Conservation (phyloP, 2,888 invertebrate species). For the Neoitamus cyanurus region DNA sequence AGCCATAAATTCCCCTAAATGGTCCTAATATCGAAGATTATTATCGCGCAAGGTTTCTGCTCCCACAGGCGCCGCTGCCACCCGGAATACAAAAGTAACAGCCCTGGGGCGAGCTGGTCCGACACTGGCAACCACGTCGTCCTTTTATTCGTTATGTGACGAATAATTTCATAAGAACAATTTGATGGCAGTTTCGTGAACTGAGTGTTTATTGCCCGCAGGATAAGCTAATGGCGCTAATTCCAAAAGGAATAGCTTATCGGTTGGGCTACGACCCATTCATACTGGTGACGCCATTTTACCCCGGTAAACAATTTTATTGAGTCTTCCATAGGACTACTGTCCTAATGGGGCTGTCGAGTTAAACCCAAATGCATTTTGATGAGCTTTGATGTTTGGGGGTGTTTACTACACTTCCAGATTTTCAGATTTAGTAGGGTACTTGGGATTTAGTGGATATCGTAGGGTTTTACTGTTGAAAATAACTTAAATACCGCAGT, state of each 20-base stretch:
- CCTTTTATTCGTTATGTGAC: conserved; percentile 17
- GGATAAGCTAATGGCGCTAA: conserved; percentile 32
- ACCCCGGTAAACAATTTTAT: not conserved
- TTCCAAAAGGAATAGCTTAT: conserved; percentile 18
- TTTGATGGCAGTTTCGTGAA: conserved; percentile 30
- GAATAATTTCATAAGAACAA: conserved; percentile 24
- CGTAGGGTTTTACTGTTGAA: not conserved
- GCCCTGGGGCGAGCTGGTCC: not conserved
- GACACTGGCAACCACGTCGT: not conserved
- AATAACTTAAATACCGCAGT: not conserved
- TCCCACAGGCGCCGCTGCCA: not conserved
- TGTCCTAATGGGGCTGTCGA: not conserved
- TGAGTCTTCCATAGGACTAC: not conserved
- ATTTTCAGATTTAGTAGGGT: not conserved
- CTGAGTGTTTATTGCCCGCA: conserved; percentile 18
- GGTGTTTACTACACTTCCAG: not conserved
- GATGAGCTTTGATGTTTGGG: not conserved
- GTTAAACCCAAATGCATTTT: not conserved
- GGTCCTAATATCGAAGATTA: conserved; percentile 35
- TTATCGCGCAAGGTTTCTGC: conserved; percentile 18
- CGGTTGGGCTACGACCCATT: not conserved
- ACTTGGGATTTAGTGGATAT: not conserved
- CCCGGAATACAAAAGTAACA: conserved; percentile 15
- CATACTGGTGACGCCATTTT: not conserved
- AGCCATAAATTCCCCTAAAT: conserved; percentile 30